Evolutionary conservation across 1,140 invertebrate genomes (phyloP), one percentile per base, ranked within the genome.

Genomic region (Scylla paramamosain): DNA sequence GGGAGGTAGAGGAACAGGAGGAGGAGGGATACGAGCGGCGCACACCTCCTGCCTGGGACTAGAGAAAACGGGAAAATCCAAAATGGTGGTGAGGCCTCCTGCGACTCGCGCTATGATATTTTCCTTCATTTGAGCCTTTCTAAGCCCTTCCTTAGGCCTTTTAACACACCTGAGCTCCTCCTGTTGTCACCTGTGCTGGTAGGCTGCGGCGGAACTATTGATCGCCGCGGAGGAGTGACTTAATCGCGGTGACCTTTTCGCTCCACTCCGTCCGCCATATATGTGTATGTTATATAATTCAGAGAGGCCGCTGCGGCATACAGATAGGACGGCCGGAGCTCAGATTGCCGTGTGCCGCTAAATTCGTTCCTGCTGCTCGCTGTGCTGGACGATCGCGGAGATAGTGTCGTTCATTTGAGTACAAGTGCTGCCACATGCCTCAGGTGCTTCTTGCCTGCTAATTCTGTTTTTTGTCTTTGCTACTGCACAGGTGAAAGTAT

Each of bases 21-120:
- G 31, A 31, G 31, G 31, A 46, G 39, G 84, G 84, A 87, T 28
- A 87, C 20, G 20, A 77, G 67, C 67, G 20, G 67, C 67, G n/a
- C 67, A 59, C 52, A 59, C 52, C 52, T 28, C 28, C 87, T 48
- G 87, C n/a, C 48, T 12, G n/a, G 28, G 25, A 91, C 48, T 46
- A 91, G 89, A 91, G 90, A 91, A 91, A 91, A 91, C 59, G 90
- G 90, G 90, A 91, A 91, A 32, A 77, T 91, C 52, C 90, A 91
- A 91, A 91, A 91, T 91, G 90, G 90, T 91, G 90, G 90, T 31
- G 52, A 28, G n/a, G 29, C 52, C 67, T 77, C 20, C 67, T 7
- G 20, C n/a, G 67, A n/a, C 25, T n/a, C 67, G 20, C 67, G 67
- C 2, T 77, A 77, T 77, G 25, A 25, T 77, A n/a, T 77, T 77